These are phyloP conservation scores for Zenarchopterus dispar DNA, from an alignment of 2,797 vertebrate genomes.

Conservation along the genomic window DNA sequence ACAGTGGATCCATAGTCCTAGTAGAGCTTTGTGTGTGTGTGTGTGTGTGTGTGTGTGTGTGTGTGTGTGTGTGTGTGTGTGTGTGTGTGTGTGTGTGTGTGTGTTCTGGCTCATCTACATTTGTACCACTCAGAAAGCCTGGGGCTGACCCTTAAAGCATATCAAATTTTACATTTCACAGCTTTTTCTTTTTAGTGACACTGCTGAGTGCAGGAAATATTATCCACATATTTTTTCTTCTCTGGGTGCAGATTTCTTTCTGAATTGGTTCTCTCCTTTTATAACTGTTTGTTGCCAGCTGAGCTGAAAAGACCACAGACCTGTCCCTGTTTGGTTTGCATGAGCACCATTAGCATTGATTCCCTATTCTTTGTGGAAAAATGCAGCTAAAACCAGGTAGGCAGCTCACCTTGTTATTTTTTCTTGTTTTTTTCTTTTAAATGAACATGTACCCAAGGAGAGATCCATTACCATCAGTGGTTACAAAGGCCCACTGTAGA, in stretches of 20 bases:
- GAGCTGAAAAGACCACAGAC: constrained; percentile 64
- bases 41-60: constrained; percentile 5
- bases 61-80: constrained; percentile 9
- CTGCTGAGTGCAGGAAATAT: constrained; percentile 70
- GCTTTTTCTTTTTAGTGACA: constrained; percentile 45
- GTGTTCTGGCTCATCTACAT: constrained; percentile 56
- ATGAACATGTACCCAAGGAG: constrained; percentile 67
- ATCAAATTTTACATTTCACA: constrained; percentile 75
- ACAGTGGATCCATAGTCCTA: constrained; percentile 28
- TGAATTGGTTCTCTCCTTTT: constrained; percentile 52
- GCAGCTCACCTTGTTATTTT: constrained; percentile 74
- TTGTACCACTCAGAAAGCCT: constrained; percentile 42
- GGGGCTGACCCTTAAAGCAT: constrained; percentile 61
- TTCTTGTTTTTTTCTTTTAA: constrained; percentile 2
- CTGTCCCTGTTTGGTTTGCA: constrained; percentile 54
- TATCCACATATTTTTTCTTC: constrained; percentile 61
- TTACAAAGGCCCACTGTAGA: constrained; percentile 38
- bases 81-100: constrained; percentile 30
- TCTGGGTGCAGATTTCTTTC: constrained; percentile 38
- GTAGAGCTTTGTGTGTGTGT: not conserved
- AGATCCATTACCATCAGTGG: constrained; percentile 71
- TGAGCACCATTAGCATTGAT: constrained; percentile 73
- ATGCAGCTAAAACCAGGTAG: constrained; percentile 56
- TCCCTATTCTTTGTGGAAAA: constrained; percentile 55
- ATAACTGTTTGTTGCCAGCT: constrained; percentile 44